Evolutionary conservation across 2,797 vertebrate genomes (phyloP), one percentile per base, ranked within the genome.

Genomic region (Acrossocheilus fasciatus): DNA sequence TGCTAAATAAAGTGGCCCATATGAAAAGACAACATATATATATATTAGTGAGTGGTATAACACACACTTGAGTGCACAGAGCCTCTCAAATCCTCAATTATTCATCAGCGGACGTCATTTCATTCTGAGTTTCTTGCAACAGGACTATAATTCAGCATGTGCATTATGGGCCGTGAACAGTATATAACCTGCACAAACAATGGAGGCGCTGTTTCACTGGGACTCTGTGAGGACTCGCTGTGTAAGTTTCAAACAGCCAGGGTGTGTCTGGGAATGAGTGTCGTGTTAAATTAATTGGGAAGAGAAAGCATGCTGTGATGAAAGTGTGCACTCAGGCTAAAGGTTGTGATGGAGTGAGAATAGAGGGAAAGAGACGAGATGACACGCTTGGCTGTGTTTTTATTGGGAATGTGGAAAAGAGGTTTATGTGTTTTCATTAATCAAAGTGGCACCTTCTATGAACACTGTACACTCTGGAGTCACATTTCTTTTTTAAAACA

Each of bases 31-130:
- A 36, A 41, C 76, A 54, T 57, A 8, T 59, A 59, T 59, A 59
- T 57, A 57, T 26, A 43, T 59, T 39, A 78, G 20, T 23, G 54
- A 78, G 52, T 57, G 52, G 52, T 6, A 39, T 52, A 23, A 15
- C 20, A 41, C 34, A 59, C 1, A 1, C 34, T 59, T n/a, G 52
- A 78, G 76, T 43, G 57, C 76, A 79, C 76, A 26, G 34, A 9
- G 66, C 52, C 64, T 62, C 82, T 83, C 11, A 83, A 59, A 45
- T 74, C 18, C 6, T 88, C 20, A 81, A 84, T 88, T 84, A 86
- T 88, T 86, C 47, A 89, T 15, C 30, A 77, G 72, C 11, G n/a
- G 64, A 86, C 15, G 23, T 66, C 34, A 62, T 82, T 79, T 83
- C 59, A 72, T 62, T 81, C 1, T 12, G 23, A 74, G 26, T 43